These are phyloP conservation scores for Conops quadrifasciatus DNA, from an alignment of 2,888 invertebrate genomes.

Conservation along the genomic window DNA sequence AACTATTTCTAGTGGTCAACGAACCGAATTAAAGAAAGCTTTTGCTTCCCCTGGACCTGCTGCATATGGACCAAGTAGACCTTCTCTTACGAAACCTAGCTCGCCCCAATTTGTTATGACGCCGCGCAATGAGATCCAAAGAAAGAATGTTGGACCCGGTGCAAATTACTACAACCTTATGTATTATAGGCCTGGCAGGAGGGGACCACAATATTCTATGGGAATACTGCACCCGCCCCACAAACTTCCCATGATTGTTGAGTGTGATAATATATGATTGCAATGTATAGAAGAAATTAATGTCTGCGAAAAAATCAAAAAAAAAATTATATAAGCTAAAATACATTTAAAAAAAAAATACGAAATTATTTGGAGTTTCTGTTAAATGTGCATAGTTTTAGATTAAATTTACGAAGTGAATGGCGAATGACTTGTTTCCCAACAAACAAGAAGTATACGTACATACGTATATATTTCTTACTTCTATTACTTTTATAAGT, in stretches of 20 bases:
- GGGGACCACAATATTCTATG: slow-evolving; percentile 56
- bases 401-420: too few relatives aligned
- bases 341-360: slow-evolving; percentile 32
- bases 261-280: slow-evolving; percentile 60
- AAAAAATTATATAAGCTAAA: too few relatives aligned
- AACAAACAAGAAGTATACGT: too few relatives aligned
- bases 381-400: too few relatives aligned
- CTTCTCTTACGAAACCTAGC: slow-evolving; percentile 47
- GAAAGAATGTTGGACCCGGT: slow-evolving; percentile 52
- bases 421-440: too few relatives aligned
- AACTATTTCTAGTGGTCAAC: slow-evolving; percentile 51
- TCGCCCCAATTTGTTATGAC: slow-evolving; percentile 57
- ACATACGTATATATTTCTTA: too few relatives aligned
- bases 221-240: slow-evolving; percentile 56
- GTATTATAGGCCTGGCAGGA: slow-evolving; percentile 57
- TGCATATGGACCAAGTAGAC: slow-evolving; percentile 54
- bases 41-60: slow-evolving; percentile 60
- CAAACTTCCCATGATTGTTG: slow-evolving; percentile 61
- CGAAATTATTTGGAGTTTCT: too few relatives aligned
- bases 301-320: slow-evolving; percentile 6
- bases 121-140: slow-evolving; percentile 38
- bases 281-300: slow-evolving; percentile 50
- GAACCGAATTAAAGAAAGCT: slow-evolving; percentile 43
- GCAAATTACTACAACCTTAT: slow-evolving; percentile 57
- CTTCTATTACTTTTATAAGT: too few relatives aligned